phyloP scores from a whole-genome alignment of 1,140 invertebrate species.

The Linepithema humile region DNA sequence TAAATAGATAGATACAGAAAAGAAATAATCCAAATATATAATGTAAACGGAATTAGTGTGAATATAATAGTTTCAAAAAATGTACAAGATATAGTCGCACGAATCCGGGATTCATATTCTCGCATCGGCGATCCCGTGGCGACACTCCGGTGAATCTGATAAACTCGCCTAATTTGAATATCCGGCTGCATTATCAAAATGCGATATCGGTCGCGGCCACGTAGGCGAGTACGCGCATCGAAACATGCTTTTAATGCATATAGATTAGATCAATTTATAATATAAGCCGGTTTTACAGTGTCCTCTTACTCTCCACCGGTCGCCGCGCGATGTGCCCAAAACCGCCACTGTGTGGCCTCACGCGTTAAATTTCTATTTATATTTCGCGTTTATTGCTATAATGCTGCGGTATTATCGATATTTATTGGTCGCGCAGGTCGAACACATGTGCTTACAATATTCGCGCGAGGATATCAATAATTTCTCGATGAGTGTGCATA shows the following conservation, averaged over 20 bases:
- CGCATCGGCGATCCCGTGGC: conserved; percentile 71
- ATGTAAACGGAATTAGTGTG: neutral
- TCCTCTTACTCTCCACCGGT: conserved; percentile 17
- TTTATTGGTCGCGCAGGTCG: conserved; percentile 78
- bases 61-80: no score
- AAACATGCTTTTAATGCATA: conserved; percentile 83
- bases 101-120: conserved; percentile 53
- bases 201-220: conserved; percentile 78
- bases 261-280: conserved; percentile 84
- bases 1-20: neutral
- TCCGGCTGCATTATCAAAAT: conserved; percentile 82
- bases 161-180: conserved; percentile 83
- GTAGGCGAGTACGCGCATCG: conserved; percentile 74
- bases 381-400: conserved; percentile 81
- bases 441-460: conserved; percentile 69
- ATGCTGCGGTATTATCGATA: conserved; percentile 79
- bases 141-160: conserved; percentile 80
- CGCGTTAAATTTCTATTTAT: conserved; percentile 82
- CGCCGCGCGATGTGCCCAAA: conserved; percentile 10
- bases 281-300: conserved; percentile 79
- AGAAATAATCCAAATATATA: neutral
- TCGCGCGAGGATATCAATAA: conserved; percentile 50
- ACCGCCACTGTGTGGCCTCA: conserved; percentile 46
- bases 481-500: conserved; percentile 8
- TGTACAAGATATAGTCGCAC: conserved; percentile 43